phyloP scores from a whole-genome alignment of 2,113 vertebrate species.

The Protobothrops flavoviridis region DNA sequence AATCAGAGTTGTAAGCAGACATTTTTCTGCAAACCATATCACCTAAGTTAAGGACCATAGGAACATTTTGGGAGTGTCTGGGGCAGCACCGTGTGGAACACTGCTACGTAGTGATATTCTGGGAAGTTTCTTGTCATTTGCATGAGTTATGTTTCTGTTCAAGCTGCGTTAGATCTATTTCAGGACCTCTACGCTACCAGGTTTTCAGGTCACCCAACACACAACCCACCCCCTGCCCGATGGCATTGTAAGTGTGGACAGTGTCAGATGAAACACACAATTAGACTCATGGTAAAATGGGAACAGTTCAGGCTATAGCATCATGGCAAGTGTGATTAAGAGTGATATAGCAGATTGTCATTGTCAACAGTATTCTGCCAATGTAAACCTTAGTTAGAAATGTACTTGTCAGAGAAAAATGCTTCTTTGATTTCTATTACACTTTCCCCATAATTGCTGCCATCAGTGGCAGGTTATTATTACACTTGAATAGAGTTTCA shows the following conservation, averaged over 20 bases:
- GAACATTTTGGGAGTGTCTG: too few species aligned
- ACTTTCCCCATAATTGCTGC: constrained; percentile 82
- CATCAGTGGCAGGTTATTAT: constrained; percentile 87
- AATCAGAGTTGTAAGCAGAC: too few species aligned
- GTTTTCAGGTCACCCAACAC: neutral
- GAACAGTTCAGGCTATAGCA: constrained; percentile 67
- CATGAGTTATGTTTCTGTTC: neutral
- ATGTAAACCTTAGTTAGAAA: constrained; percentile 79
- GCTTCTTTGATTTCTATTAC: constrained; percentile 80
- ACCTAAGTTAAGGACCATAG: too few species aligned
- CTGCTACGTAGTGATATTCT: neutral
- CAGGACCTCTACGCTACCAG: neutral
- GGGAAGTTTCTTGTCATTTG: neutral
- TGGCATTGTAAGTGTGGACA: constrained; percentile 52
- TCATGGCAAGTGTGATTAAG: constrained; percentile 75
- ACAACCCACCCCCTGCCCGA: neutral
- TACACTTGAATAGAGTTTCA: constrained; percentile 83
- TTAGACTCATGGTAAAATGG: constrained; percentile 63
- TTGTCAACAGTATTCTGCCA: constrained; percentile 80
- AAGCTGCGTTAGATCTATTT: neutral
- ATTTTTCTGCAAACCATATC: too few species aligned
- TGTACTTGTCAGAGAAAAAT: constrained; percentile 84
- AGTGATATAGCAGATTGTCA: constrained; percentile 81
- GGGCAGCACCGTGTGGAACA: too few species aligned
- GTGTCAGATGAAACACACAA: constrained; percentile 70